Percentiles rank a stretch among this genome's conserved stretches.
Evolutionary conservation across 2,888 invertebrate genomes (phyloP).

Genomic region (Stenodema calcarata): DNA sequence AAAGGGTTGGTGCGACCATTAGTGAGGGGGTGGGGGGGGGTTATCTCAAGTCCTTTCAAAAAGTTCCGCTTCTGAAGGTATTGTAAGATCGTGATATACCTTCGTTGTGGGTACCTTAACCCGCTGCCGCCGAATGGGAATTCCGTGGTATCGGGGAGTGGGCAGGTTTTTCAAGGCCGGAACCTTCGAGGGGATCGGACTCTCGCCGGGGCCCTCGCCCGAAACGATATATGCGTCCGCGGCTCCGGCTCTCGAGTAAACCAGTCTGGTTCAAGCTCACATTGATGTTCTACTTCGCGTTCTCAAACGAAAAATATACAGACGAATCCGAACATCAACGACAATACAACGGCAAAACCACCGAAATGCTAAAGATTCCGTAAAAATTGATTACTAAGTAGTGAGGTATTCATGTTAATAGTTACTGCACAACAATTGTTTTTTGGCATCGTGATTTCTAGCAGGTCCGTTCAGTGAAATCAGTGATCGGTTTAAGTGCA

Average conservation of each 20-base stretch:
- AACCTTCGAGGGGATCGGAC: not conserved
- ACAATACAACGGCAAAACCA: no score
- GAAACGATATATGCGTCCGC: not conserved
- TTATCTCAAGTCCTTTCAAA: not conserved
- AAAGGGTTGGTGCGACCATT: not conserved
- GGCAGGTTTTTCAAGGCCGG: not conserved
- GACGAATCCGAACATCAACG: no score
- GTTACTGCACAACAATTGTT: no score
- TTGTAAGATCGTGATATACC: slow-evolving; percentile 28
- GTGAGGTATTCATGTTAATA: no score
- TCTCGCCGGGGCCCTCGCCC: not conserved
- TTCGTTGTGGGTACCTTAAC: slow-evolving; percentile 14
- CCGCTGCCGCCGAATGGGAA: slow-evolving; percentile 24
- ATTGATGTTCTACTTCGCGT: not conserved
- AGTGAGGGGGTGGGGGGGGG: not conserved
- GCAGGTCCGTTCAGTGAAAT: no score
- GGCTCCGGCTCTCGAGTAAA: not conserved
- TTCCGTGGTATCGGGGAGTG: slow-evolving; percentile 8
- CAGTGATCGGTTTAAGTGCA: no score
- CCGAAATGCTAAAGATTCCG: no score
- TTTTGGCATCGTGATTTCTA: no score
- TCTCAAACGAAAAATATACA: not conserved
- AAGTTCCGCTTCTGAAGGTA: slow-evolving; percentile 1
- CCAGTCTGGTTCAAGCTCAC: not conserved
- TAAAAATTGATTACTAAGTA: no score